These are phyloP conservation scores for Antheraea assamensis DNA, from an alignment of 2,888 invertebrate genomes.

Conservation along the genomic window DNA sequence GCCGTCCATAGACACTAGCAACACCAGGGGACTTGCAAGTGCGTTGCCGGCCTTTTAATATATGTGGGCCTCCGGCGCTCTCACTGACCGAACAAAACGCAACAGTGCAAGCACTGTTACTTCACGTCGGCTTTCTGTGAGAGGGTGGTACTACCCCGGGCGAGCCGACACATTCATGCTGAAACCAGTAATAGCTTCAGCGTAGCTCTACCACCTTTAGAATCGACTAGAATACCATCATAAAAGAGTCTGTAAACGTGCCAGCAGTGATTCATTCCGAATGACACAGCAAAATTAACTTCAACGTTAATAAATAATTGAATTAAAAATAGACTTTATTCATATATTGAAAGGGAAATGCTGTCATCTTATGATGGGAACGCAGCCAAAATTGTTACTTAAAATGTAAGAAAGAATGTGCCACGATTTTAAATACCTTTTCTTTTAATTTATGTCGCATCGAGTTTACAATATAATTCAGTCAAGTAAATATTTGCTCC, in stretches of 20 bases:
- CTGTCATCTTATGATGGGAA: conserved; percentile 19
- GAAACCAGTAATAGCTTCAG: no score
- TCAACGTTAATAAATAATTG: conserved; percentile 23
- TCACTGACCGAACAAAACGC: no score
- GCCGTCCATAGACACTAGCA: no score
- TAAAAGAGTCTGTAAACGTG: conserved; percentile 3
- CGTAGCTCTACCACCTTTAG: no score
- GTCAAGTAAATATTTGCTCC: neutral
- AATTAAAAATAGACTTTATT: conserved; percentile 28
- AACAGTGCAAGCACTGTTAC: no score
- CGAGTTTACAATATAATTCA: neutral
- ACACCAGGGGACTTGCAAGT: no score
- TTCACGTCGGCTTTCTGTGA: no score
- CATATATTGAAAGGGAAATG: conserved; percentile 17
- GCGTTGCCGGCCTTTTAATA: no score
- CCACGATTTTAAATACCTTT: neutral
- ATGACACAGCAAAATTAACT: conserved; percentile 17
- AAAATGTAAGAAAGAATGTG: neutral
- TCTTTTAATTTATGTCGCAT: neutral
- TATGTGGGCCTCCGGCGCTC: no score
- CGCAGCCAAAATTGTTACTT: conserved; percentile 10
- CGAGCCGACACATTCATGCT: no score
- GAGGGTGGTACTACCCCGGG: no score
- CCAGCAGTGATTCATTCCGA: conserved; percentile 21
- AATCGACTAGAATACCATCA: neutral